phyloP scores from a whole-genome alignment of 2,797 vertebrate species.

The Selene dorsalis region DNA sequence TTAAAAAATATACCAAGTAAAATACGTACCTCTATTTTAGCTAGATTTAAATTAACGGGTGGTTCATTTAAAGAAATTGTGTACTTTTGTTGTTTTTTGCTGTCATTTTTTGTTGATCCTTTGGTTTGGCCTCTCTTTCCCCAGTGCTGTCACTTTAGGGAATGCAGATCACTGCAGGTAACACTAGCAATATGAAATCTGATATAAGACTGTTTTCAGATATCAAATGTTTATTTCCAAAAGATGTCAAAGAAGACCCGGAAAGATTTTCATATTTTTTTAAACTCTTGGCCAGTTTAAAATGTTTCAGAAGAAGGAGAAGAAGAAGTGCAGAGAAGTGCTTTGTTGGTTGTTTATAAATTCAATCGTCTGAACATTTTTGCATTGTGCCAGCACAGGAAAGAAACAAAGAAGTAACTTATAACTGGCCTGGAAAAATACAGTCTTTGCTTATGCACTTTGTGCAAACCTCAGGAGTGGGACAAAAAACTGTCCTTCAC shows the following conservation, averaged over 20 bases:
- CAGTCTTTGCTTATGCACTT: conserved; percentile 34
- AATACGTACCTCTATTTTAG: conserved; percentile 3
- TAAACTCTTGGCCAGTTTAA: conserved; percentile 30
- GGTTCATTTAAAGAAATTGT: conserved; percentile 16
- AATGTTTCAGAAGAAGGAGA: neutral
- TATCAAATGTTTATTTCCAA: conserved; percentile 7
- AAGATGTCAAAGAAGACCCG: conserved; percentile 6
- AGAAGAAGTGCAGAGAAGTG: neutral
- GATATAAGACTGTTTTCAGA: neutral
- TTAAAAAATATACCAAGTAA: conserved; percentile 41
- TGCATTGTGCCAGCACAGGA: conserved; percentile 29
- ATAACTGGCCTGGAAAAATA: neutral
- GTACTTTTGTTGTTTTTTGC: conserved; percentile 4
- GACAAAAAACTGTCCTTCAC: conserved; percentile 15
- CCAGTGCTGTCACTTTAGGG: conserved; percentile 16
- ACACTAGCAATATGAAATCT: conserved; percentile 20
- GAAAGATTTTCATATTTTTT: neutral
- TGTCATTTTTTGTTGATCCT: conserved; percentile 21
- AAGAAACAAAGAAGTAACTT: conserved; percentile 11
- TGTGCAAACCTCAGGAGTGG: conserved; percentile 59
- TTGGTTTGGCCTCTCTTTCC: conserved; percentile 17
- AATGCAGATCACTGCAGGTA: conserved; percentile 11
- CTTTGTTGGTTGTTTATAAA: conserved; percentile 3
- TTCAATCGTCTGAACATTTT: conserved; percentile 25
- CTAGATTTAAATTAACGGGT: neutral